Base-by-base conservation (phyloP, 92 coral and sea anemone genomes). In the Meandrina meandrites region DNA sequence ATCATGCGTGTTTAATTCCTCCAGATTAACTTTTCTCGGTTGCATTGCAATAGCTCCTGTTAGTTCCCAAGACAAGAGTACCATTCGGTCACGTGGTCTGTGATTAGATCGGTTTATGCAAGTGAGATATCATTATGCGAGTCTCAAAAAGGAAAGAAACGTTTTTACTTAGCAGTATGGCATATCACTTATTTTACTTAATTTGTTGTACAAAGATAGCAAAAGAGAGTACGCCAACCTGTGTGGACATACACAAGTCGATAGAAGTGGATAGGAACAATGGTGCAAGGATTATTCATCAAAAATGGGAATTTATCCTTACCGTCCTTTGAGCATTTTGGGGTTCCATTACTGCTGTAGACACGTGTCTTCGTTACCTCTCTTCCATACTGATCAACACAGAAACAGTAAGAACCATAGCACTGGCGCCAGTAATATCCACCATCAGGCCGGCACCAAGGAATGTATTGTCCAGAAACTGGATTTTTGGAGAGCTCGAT, bases 391-490 rank as follows among this genome's bases (percentile, higher is more conserved):
- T 81, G 50, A 64, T 92, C 90, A 21, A 92, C 95, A 79, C 98
- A 94, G 87, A 94, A 94, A 91, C 98, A 94, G 71, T 84, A 89
- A 17, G 90, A 83, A 74, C 90, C 89, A 84, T 92, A 76, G 76
- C 98, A 94, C 88, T 94, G 98, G 18, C 84, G 85, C 91, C 93
- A 91, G 78, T 91, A 47, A 82, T 86, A 94, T 16, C 91, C 89
- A 66, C 98, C 98, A 73, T 92, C 90, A 67, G 91, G 79, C 35
- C 86, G 87, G 81, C 98, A 94, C 95, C 95, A 94, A 15, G 98
- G 98, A 30, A 88, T 84, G 81, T 90, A 90, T 18, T 86, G 90
- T 8, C 95, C 93, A 42, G 91, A 87, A 21, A 53, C 82, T 62
- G 94, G 94, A 82, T 81, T 92, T 68, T 93, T 92, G 34, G 93